Percentiles rank a stretch among this genome's conserved stretches.
phyloP scores from a whole-genome alignment of 2,888 invertebrate species.

The Pyrrhia umbra region DNA sequence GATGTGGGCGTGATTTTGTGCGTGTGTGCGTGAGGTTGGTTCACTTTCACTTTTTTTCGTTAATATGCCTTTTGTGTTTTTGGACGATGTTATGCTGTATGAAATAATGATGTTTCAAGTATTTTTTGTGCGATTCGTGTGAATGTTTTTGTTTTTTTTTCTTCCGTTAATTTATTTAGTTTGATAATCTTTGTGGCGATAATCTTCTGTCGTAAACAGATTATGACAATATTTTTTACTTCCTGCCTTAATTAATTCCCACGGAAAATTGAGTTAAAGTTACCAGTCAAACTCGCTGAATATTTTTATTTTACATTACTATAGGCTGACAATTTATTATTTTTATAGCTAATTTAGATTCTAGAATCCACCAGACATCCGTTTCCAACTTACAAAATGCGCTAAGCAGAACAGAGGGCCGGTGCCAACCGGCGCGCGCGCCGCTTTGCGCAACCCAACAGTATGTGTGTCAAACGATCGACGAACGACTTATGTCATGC shows the following conservation, averaged over 20 bases:
- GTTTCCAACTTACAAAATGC: slow-evolving; percentile 70
- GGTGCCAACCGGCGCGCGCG: slow-evolving; percentile 76
- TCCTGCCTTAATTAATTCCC: neutral
- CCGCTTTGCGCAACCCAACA: slow-evolving; percentile 75
- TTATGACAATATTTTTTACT: neutral
- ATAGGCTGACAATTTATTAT: slow-evolving; percentile 8
- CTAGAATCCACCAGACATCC: slow-evolving; percentile 69
- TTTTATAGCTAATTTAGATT: slow-evolving; percentile 50
- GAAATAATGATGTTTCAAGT: slow-evolving; percentile 39
- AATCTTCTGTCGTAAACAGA: neutral
- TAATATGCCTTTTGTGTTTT: slow-evolving; percentile 88
- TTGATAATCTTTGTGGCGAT: neutral
- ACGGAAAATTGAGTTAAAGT: neutral
- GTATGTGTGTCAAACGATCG: slow-evolving; percentile 83
- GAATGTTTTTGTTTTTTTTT: neutral
- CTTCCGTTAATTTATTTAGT: neutral
- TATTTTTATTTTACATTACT: slow-evolving; percentile 2
- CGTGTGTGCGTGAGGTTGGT: slow-evolving; percentile 63
- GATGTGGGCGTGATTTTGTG: slow-evolving; percentile 66
- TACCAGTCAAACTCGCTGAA: neutral
- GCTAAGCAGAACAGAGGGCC: slow-evolving; percentile 67
- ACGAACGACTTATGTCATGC: slow-evolving; percentile 76
- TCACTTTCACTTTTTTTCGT: slow-evolving; percentile 88
- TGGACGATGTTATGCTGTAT: slow-evolving; percentile 79
- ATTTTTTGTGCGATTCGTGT: slow-evolving; percentile 3